Conservation (phyloP, 2,113 vertebrate genomes). For the Chaenogobius annularis region DNA sequence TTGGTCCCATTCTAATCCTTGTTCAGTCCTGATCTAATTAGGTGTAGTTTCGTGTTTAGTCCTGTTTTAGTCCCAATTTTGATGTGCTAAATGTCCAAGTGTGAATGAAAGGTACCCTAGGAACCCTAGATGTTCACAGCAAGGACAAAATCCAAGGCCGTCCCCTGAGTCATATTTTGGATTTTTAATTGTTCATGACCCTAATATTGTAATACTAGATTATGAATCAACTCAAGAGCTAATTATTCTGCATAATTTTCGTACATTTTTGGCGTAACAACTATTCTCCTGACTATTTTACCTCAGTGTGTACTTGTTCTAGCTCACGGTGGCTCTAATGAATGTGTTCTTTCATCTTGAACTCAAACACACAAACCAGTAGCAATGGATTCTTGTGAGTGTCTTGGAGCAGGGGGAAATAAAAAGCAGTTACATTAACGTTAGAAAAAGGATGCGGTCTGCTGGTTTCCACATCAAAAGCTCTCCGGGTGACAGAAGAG, state of each 20-base stretch:
- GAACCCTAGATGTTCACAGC: no score
- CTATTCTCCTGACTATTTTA: not conserved
- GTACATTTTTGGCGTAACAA: not conserved
- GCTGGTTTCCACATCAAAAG: conserved; percentile 4
- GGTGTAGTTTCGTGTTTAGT: no score
- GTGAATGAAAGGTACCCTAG: no score
- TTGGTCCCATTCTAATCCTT: no score
- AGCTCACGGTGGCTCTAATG: not conserved
- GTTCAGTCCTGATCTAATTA: no score
- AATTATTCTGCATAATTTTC: not conserved
- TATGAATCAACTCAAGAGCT: not conserved
- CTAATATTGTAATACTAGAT: not conserved
- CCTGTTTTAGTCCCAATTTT: no score
- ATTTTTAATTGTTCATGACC: no score
- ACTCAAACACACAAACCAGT: conserved; percentile 1
- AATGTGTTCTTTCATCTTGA: not conserved
- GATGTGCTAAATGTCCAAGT: no score
- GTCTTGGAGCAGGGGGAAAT: not conserved
- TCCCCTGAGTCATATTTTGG: no score
- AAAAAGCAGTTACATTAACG: conserved; percentile 2
- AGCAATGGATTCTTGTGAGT: not conserved
- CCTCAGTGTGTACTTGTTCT: not conserved
- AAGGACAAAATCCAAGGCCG: no score
- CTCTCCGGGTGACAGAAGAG: conserved; percentile 1
- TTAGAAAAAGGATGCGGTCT: conserved; percentile 2